Base-by-base conservation (phyloP, 2,797 vertebrate species). In the Nannoperca australis region DNA sequence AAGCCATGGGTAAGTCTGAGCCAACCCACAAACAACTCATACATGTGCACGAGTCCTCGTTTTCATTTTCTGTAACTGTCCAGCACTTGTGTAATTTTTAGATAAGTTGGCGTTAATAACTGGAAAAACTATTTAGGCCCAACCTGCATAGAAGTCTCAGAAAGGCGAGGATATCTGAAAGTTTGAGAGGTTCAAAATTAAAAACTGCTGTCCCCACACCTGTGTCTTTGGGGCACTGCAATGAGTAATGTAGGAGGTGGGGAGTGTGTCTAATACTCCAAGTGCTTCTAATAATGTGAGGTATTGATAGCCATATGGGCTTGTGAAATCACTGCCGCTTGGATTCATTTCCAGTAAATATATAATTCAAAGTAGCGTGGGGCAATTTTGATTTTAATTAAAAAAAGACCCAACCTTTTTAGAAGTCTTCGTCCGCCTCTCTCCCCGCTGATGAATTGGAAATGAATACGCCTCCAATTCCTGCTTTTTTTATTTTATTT, bases 1-100 rank as follows among this genome's bases (percentile, higher is more conserved):
- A 98, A 94, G 97, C 97, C 54, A 97, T 97, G 97, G 97, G 97
- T 98, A 92, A 93, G 93, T 91, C 71, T 40, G 55, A 78, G 51
- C 47, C 13, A 0, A 65, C 42, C 30, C 9, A 32, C 3, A 27
- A 55, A 30, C 42, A 50, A 3, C 30, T 22, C 22, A 27, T 18
- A 8, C 20, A 8, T 7, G 2, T 9, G 4, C 1, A 30, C 5
- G 12, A 17, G 12, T 17, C 22, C 22, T 22, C 5, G 34, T 74
- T 77, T 83, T 55, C 11, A 64, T 66, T 79, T 72, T 72, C 13
- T 47, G 20, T 47, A 24, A 49, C 7, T 15, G 7, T 27, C 30
- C 34, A 34, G 24, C 34, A 42, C 59, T 47, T 27, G 32, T 69
- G 40, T 87, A 40, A 72, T 83, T 88, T 86, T 12, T 78, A 76